These are phyloP conservation scores for Drosophila nr. medialis DNA, from an alignment of 2,888 invertebrate genomes.

Conservation along the genomic window DNA sequence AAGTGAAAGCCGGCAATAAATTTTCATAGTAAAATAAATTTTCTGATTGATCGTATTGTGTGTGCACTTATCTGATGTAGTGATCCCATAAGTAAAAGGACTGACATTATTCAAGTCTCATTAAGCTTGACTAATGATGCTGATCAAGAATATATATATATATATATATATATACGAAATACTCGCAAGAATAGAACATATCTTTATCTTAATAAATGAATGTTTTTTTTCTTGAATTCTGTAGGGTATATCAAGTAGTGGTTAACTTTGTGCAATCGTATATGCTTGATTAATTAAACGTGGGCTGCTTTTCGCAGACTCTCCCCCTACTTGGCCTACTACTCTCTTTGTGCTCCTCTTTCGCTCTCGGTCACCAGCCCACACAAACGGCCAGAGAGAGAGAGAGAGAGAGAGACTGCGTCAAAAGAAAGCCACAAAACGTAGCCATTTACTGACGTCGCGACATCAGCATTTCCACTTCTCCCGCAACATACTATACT, in stretches of 20 bases:
- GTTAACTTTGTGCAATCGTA: not conserved
- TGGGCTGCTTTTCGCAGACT: slow-evolving; percentile 42
- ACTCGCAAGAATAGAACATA: not conserved
- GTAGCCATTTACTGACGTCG: slow-evolving; percentile 65
- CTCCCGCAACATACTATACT: not conserved
- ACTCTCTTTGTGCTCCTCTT: slow-evolving; percentile 18
- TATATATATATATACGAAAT: too few relatives aligned
- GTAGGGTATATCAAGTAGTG: slow-evolving; percentile 26
- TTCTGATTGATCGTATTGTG: too few relatives aligned
- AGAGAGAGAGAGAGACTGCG: slow-evolving; percentile 33
- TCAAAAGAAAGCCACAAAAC: slow-evolving; percentile 73
- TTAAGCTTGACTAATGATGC: too few relatives aligned
- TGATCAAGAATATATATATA: not conserved
- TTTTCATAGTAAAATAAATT: too few relatives aligned
- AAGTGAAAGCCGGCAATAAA: not conserved
- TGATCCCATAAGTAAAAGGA: not conserved
- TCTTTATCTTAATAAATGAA: not conserved
- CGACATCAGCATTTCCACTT: slow-evolving; percentile 31
- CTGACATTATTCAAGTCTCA: too few relatives aligned
- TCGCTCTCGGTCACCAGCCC: slow-evolving; percentile 28
- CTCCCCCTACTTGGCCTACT: slow-evolving; percentile 11
- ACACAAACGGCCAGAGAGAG: slow-evolving; percentile 20
- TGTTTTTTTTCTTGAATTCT: not conserved
- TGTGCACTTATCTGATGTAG: not conserved
- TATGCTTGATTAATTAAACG: slow-evolving; percentile 53